Percentiles rank a stretch among this genome's conserved stretches.
Evolutionary conservation across 2,888 invertebrate species (phyloP).

Genomic region (Elegia similella): DNA sequence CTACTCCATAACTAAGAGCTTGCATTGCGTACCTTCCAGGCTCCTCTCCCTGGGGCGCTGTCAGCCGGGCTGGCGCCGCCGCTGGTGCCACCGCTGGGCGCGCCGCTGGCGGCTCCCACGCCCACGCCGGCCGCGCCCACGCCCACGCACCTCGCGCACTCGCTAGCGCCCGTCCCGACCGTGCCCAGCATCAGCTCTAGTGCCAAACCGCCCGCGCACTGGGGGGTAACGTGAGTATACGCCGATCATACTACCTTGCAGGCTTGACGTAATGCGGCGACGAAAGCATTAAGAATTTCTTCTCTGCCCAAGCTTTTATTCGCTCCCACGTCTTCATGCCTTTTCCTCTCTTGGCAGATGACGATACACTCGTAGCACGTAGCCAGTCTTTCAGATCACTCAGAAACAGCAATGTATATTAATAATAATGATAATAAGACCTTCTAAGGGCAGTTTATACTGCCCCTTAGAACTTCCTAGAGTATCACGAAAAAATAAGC

Average conservation of each 20-base stretch:
- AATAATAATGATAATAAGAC: too few species aligned
- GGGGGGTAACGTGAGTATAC: slow-evolving; percentile 78
- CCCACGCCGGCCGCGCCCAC: slow-evolving; percentile 67
- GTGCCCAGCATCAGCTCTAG: slow-evolving; percentile 76
- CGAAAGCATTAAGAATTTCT: too few species aligned
- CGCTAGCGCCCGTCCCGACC: slow-evolving; percentile 76
- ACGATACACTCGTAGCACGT: too few species aligned
- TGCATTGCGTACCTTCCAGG: slow-evolving; percentile 23
- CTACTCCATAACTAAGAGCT: neutral
- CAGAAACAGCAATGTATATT: too few species aligned
- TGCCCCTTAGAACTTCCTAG: too few species aligned
- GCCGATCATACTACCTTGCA: neutral
- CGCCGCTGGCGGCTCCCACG: slow-evolving; percentile 67
- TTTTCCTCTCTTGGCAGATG: too few species aligned
- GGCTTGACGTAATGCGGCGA: too few species aligned
- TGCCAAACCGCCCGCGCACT: slow-evolving; percentile 76
- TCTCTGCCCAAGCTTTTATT: too few species aligned
- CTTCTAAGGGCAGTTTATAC: too few species aligned
- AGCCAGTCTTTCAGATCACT: too few species aligned
- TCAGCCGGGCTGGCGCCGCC: slow-evolving; percentile 70
- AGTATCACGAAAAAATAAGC: too few species aligned
- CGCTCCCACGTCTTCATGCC: too few species aligned
- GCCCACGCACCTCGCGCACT: slow-evolving; percentile 69
- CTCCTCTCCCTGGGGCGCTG: slow-evolving; percentile 40
- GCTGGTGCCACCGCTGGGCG: slow-evolving; percentile 58